Evolutionary conservation across 1,140 invertebrate species (phyloP), one percentile per base, ranked within the genome.

Genomic region (Nylanderia fulva): DNA sequence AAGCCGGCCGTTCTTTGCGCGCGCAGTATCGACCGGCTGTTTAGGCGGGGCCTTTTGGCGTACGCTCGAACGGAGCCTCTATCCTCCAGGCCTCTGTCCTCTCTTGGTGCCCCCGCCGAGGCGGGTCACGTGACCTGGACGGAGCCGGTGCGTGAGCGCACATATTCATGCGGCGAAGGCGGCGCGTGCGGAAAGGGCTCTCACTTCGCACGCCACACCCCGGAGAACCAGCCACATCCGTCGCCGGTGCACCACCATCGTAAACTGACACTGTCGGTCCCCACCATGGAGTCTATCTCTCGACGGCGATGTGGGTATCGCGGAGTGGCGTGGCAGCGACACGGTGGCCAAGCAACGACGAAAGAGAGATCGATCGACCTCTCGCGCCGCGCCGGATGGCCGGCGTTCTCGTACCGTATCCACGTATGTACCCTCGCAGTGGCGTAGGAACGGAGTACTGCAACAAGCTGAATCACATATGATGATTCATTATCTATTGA

Each of bases 301-400:
- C 72, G 79, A 68, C 86, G 84, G 85, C 85, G 82, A 86, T 91
- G 83, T 85, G 74, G 83, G 88, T 84, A 88, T 77, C 79, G 66
- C 63, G 85, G 48, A 85, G 76, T 74, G 79, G 74, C 64, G 88
- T 88, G 87, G 86, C 80, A 82, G 86, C 83, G 74, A 79, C 85
- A 89, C 88, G 75, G 91, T 87, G 90, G 83, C 75, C 84, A 85
- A 60, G 82, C 85, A 90, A 92, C 91, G 93, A 89, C 90, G 93
- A 93, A 93, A 94, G 93, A 92, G 93, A 93, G 93, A 93, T 93
- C 92, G 92, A 93, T 94, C 92, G 92, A 90, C 86, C 87, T 85
- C 88, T 90, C 87, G 84, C 80, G 84, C 76, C 87, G 84, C 80
- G 84, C 76, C 86, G 85, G 90, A 92, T 92, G 92, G 91, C 91